Percentiles rank a stretch among this genome's conserved stretches.
These are phyloP conservation scores for Belgica antarctica DNA, from an alignment of 2,888 invertebrate species.

Conservation along the genomic window DNA sequence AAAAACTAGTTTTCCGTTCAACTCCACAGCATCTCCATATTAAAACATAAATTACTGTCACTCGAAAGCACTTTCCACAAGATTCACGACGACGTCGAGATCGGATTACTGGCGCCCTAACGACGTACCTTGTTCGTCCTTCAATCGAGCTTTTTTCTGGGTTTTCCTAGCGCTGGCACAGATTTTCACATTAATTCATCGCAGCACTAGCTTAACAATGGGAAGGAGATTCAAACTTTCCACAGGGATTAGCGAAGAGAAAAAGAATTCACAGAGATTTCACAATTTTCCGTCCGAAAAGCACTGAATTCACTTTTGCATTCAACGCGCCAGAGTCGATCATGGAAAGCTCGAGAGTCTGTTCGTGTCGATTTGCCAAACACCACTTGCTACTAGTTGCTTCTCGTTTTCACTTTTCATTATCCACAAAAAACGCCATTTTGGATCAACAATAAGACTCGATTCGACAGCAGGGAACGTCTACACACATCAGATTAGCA, in stretches of 20 bases:
- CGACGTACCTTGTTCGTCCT: no score
- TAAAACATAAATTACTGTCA: no score
- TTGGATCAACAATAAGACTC: slow-evolving; percentile 1
- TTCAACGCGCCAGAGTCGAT: background rate
- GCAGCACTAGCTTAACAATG: no score
- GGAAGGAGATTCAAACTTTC: background rate
- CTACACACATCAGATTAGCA: slow-evolving; percentile 2
- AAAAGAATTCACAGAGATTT: background rate
- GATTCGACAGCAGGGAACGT: background rate
- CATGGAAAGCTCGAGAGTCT: background rate
- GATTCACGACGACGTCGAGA: no score
- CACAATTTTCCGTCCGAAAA: background rate
- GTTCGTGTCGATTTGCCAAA: background rate
- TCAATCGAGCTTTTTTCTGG: no score
- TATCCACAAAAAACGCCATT: slow-evolving; percentile 17
- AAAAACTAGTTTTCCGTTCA: no score
- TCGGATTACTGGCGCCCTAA: no score
- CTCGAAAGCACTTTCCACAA: no score
- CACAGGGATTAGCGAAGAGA: background rate
- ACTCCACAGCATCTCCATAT: no score
- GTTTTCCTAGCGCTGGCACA: no score
- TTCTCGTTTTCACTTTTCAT: slow-evolving; percentile 5
- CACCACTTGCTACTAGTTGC: background rate
- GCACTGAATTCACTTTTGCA: background rate
- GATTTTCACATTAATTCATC: no score